Conservation (phyloP, 2,888 invertebrate species). For the Litoditis marina region DNA sequence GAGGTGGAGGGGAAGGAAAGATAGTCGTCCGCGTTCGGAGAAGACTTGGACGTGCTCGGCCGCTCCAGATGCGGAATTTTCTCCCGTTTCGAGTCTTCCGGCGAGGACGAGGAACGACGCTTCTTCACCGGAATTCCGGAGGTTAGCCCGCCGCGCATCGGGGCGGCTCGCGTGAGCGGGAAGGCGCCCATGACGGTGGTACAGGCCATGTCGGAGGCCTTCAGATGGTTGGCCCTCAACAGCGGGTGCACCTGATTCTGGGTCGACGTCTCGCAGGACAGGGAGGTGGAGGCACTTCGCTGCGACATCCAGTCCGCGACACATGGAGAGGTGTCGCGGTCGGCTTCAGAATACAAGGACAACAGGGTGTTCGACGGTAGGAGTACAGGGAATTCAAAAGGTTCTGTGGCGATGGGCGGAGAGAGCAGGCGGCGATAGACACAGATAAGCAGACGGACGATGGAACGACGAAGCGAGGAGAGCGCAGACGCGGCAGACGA, state of each 20-base stretch:
- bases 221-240: slow-evolving; percentile 12
- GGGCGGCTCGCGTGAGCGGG: slow-evolving; percentile 10
- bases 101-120: slow-evolving; percentile 32
- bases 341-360: slow-evolving; percentile 10
- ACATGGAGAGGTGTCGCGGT: slow-evolving; percentile 8
- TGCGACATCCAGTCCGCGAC: too few species aligned
- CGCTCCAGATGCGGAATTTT: slow-evolving; percentile 32
- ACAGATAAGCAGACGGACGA: slow-evolving; percentile 13
- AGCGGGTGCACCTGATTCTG: slow-evolving; percentile 10
- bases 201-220: not conserved
- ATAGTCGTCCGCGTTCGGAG: not conserved
- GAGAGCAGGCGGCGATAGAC: too few species aligned
- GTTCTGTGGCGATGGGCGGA: slow-evolving; percentile 1
- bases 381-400: slow-evolving; percentile 6
- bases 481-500: slow-evolving; percentile 3
- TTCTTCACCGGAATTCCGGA: slow-evolving; percentile 35
- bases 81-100: slow-evolving; percentile 28
- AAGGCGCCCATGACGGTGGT: slow-evolving; percentile 6
- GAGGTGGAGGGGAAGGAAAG: slow-evolving; percentile 4
- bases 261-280: slow-evolving; percentile 3
- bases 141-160: slow-evolving; percentile 25
- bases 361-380: slow-evolving; percentile 19
- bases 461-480: slow-evolving; percentile 4
- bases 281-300: slow-evolving; percentile 18
- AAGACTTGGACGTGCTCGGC: slow-evolving; percentile 2